Conservation (phyloP, 2,113 vertebrate genomes). For the Pongo pygmaeus region DNA sequence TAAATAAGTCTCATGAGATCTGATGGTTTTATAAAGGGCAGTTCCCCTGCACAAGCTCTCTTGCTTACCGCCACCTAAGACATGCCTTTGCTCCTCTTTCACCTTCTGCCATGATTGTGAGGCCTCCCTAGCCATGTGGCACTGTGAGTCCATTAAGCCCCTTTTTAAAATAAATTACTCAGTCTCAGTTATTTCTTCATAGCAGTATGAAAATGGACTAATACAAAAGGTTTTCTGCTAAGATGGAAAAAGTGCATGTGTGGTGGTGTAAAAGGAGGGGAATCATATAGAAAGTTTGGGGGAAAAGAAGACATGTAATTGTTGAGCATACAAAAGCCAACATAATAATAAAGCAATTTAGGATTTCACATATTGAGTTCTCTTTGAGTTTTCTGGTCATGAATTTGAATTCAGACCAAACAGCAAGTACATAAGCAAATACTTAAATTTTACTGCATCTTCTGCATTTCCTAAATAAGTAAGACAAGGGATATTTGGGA, state of each 20-base stretch:
- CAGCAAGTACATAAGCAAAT: background rate
- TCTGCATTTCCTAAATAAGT: background rate
- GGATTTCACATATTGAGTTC: background rate
- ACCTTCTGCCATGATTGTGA: no score
- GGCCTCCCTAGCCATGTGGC: no score
- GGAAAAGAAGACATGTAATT: background rate
- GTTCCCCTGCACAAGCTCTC: no score
- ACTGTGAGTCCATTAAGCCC: no score
- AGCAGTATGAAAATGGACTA: no score
- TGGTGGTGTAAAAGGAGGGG: background rate
- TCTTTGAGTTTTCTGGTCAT: constrained; percentile 18
- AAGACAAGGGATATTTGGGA: background rate
- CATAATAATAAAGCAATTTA: background rate
- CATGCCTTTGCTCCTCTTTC: no score
- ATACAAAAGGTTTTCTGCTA: background rate
- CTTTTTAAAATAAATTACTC: no score
- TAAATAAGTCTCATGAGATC: no score
- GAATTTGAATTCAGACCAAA: background rate
- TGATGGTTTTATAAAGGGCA: no score
- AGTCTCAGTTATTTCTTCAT: no score
- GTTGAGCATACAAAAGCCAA: background rate
- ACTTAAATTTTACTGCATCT: background rate
- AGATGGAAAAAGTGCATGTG: background rate
- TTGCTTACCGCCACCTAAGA: no score
- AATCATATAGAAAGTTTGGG: background rate